Evolutionary conservation across 2,113 vertebrate species (phyloP), one percentile per base, ranked within the genome.

Genomic region (Mastomys coucha): DNA sequence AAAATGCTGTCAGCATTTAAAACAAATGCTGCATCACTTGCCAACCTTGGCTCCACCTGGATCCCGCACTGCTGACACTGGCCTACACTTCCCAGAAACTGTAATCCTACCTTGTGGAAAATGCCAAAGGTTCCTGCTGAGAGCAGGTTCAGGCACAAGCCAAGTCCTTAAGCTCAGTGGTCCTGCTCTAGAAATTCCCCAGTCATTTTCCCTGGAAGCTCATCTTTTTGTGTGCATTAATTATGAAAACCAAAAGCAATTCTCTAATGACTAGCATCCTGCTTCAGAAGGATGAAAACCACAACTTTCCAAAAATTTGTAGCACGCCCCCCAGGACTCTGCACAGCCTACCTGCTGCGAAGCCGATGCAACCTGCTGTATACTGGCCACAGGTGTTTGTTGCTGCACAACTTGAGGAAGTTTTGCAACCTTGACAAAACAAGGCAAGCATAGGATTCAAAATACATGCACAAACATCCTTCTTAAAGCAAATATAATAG

Each of bases 331-430:
- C 16, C 1, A 51, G 1, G 1, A 45, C 49, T 78, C 14, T 14
- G 36, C 17, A 0, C 0, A 53, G 36, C 94, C 91, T 98, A 99
- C 99, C 99, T 99, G 99, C 96, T 99, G 99, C 13, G 99, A 97
- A 76, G 99, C 99, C 3, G 99, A 98, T 76, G 99, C 99, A 0
- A 99, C 99, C 93, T 99, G 99, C 95, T 99, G 99, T 97, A 99
- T 98, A 96, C 98, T 98, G 88, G 99, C 98, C 98, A 99, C 98
- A 0, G 98, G 95, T 0, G 98, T 88, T 91, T 99, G 99, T 97
- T 99, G 99, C 95, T 99, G 99, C 72, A 99, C 99, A 39, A 99
- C 99, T 72, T 98, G 98, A 75, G 98, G 98, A 80, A 98, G 98
- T 94, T 99, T 99, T 94, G 99, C 97, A 93, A 99, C 98, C 99